Evolutionary conservation across 2,113 vertebrate genomes (phyloP).

Genomic region (Sigmodon hispidus): DNA sequence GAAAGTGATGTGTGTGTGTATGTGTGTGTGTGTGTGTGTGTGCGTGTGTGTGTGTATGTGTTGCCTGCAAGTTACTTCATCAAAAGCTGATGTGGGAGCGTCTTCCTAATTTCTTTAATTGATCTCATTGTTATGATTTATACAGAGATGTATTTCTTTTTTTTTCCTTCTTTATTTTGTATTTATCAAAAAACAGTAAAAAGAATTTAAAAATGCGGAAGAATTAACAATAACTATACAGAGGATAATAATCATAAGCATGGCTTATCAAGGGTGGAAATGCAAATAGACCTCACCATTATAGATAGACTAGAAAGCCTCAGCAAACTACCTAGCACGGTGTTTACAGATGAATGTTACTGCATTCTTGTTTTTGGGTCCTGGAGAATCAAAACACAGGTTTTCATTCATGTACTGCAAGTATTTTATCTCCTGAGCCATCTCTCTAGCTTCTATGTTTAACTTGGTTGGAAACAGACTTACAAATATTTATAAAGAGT

Average conservation of each 20-base stretch:
- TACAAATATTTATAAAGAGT: neutral
- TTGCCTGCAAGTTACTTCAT: neutral
- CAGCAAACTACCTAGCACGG: neutral
- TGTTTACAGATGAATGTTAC: neutral
- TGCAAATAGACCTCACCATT: neutral
- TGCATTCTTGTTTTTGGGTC: neutral
- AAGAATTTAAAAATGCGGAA: no score
- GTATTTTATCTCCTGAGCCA: neutral
- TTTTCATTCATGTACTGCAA: neutral
- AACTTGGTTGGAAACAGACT: neutral
- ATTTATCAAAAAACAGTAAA: no score
- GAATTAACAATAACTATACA: no score
- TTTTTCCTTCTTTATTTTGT: no score
- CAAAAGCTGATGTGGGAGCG: neutral
- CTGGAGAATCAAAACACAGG: neutral
- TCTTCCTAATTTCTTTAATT: neutral
- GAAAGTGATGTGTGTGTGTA: neutral
- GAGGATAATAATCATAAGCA: no score
- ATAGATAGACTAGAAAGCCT: neutral
- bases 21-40: neutral
- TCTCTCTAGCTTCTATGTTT: neutral
- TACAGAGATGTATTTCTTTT: neutral
- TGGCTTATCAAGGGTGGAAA: no score
- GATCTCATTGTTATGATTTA: neutral
- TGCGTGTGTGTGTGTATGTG: neutral